A percentile compares a stretch with the other conserved stretches of the same genome.
Conservation (phyloP, 2,113 vertebrate genomes). For the Isichthys henryi region DNA sequence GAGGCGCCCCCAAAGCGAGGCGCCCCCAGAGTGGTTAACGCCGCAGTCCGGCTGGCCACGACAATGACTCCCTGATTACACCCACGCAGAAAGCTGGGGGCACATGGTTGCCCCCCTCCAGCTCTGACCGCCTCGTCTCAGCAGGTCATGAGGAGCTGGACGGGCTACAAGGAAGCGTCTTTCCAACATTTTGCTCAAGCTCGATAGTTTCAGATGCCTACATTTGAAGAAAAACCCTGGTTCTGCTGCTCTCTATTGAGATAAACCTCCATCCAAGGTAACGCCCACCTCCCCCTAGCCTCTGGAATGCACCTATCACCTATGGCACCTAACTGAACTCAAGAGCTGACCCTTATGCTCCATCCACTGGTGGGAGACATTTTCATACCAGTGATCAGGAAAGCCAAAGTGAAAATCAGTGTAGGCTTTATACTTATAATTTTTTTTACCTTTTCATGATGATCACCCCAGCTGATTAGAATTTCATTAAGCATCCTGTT, state of each 20-base stretch:
- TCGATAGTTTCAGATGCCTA: background rate
- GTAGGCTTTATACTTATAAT: background rate
- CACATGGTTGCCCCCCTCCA: background rate
- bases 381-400: background rate
- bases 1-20: too few species aligned
- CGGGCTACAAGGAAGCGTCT: background rate
- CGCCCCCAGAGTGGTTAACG: constrained; percentile 32
- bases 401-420: background rate
- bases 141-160: background rate
- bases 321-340: background rate
- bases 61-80: constrained; percentile 61
- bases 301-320: background rate
- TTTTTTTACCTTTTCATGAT: background rate
- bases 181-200: background rate
- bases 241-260: background rate
- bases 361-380: background rate
- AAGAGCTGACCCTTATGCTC: background rate
- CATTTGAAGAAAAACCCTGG: background rate
- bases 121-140: background rate
- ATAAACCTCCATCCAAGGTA: background rate
- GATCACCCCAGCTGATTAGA: background rate
- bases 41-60: constrained; percentile 45
- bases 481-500: background rate
- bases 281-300: background rate
- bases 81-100: constrained; percentile 35